Conservation (phyloP, 2,888 invertebrate genomes). For the Parelbella ahira region DNA sequence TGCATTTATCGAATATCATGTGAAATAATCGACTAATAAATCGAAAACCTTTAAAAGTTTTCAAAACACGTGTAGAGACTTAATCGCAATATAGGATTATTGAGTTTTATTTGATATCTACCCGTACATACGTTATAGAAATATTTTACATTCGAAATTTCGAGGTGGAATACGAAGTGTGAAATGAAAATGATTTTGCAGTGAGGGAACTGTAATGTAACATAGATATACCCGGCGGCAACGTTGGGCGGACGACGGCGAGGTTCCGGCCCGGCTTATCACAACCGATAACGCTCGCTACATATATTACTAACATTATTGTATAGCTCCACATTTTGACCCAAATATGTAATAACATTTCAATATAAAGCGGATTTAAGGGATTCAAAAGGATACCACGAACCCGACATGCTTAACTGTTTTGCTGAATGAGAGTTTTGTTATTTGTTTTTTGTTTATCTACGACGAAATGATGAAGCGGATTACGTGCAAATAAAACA, state of each 20-base stretch:
- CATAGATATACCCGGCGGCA: conserved; percentile 52
- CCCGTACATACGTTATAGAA: too few species aligned
- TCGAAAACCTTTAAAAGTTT: too few species aligned
- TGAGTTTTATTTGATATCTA: too few species aligned
- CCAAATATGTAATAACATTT: conserved; percentile 27
- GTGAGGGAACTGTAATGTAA: conserved; percentile 40
- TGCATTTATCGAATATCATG: too few species aligned
- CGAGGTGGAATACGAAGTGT: conserved; percentile 38
- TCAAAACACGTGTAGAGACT: too few species aligned
- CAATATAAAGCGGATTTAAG: conserved; percentile 25
- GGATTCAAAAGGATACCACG: conserved; percentile 14
- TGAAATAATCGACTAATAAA: too few species aligned
- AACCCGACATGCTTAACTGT: conserved; percentile 7
- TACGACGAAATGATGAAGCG: too few species aligned
- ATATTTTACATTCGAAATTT: conserved; percentile 14
- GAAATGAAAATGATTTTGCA: conserved; percentile 46
- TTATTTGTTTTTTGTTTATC: conserved; percentile 1
- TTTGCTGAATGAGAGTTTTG: conserved; percentile 1
- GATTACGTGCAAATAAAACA: too few species aligned
- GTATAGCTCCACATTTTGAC: conserved; percentile 25
- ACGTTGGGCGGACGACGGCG: conserved; percentile 42
- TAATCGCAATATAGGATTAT: too few species aligned
- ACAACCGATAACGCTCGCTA: conserved; percentile 57
- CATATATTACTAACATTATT: conserved; percentile 20
- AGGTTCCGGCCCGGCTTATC: conserved; percentile 56